Percentiles rank a stretch among this genome's conserved stretches.
Conservation (phyloP, 2,797 vertebrate species). For the Liasis olivaceus region DNA sequence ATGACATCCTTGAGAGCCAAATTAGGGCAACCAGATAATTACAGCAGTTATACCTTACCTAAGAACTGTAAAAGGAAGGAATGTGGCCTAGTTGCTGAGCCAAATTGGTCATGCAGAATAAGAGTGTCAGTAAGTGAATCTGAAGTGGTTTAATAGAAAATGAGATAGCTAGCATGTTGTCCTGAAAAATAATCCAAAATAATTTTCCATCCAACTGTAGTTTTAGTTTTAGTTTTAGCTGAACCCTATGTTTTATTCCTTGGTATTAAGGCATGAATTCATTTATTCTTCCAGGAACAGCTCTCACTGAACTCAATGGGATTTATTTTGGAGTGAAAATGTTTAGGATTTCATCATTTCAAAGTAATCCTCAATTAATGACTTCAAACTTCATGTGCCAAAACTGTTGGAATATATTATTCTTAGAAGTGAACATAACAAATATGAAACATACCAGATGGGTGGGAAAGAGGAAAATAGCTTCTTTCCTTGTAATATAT, state of each 20-base stretch:
- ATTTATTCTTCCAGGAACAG: background rate
- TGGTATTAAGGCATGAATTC: background rate
- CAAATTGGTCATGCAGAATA: background rate
- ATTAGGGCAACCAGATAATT: too few relatives aligned
- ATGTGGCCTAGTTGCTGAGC: background rate
- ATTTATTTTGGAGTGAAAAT: background rate
- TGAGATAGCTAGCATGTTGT: background rate
- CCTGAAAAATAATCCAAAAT: background rate
- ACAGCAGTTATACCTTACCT: background rate
- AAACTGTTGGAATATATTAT: conserved; percentile 16
- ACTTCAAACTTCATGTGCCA: fast-evolving
- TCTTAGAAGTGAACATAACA: conserved; percentile 13
- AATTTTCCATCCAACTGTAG: background rate
- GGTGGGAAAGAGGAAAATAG: background rate
- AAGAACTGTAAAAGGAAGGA: background rate
- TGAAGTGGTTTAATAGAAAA: background rate
- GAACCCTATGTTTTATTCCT: background rate
- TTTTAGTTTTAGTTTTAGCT: background rate
- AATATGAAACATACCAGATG: background rate
- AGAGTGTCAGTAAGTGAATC: background rate
- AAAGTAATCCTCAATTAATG: fast-evolving
- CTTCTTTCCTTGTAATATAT: background rate
- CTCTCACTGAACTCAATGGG: background rate
- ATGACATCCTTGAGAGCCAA: too few relatives aligned
- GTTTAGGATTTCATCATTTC: background rate